Percentiles rank a stretch among this genome's conserved stretches.
These are phyloP conservation scores for Nothoprocta perdicaria DNA, from an alignment of 2,113 vertebrate species.

Conservation along the genomic window DNA sequence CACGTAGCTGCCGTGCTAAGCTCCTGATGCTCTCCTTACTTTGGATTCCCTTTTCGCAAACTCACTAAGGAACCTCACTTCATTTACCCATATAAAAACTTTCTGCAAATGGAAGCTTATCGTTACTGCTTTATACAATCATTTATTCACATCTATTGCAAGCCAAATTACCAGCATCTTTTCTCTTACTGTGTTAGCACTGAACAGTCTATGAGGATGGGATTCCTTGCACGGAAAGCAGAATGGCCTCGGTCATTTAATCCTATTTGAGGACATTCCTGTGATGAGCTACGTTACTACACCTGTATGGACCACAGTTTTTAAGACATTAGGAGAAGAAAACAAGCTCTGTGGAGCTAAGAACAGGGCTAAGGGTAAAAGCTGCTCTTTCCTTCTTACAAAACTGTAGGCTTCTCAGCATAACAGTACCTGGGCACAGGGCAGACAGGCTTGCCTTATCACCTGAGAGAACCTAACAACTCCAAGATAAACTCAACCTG, in stretches of 20 bases:
- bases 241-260: neutral
- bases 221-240: neutral
- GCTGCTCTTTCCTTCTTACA: neutral
- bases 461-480: too few species aligned
- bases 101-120: neutral
- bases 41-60: neutral
- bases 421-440: neutral
- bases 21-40: neutral
- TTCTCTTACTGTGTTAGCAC: neutral
- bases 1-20: neutral
- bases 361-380: neutral
- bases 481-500: neutral
- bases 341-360: neutral
- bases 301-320: fast-evolving
- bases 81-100: neutral
- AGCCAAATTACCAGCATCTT: neutral
- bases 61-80: neutral
- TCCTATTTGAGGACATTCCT: neutral
- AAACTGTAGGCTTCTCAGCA: neutral
- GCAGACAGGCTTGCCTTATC: neutral
- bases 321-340: neutral
- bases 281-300: neutral
- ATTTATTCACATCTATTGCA: neutral
- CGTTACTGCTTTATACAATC: neutral
- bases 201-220: neutral